A percentile compares a stretch with the other conserved stretches of the same genome.
Evolutionary conservation across 1,140 invertebrate genomes (phyloP).

Genomic region (Dinothrombium tinctorium): DNA sequence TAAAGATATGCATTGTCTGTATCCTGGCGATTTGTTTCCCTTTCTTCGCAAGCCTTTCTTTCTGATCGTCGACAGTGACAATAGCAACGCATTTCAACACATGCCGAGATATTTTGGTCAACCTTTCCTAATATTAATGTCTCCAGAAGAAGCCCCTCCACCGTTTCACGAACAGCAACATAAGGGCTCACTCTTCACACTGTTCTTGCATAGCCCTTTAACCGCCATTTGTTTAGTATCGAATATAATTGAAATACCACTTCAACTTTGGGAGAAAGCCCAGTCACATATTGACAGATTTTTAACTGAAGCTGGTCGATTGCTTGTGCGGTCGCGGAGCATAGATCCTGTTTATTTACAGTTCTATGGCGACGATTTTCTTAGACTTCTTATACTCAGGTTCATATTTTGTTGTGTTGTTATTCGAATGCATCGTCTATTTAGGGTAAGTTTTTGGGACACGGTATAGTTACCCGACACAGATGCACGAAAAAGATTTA

Average conservation of each 20-base stretch:
- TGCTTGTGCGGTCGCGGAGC: constrained; percentile 47
- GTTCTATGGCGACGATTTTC: constrained; percentile 83
- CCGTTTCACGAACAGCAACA: constrained; percentile 64
- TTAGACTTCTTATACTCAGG: constrained; percentile 57
- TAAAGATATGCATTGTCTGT: constrained; percentile 30
- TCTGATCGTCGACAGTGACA: constrained; percentile 81
- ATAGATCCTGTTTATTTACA: constrained; percentile 58
- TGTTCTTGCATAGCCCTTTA: constrained; percentile 80
- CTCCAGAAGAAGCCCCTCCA: constrained; percentile 62
- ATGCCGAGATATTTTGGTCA: constrained; percentile 79
- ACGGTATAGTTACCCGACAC: too few relatives aligned
- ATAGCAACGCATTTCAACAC: constrained; percentile 76
- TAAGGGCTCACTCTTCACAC: constrained; percentile 75
- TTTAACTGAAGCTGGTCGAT: constrained; percentile 57
- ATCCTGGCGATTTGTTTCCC: constrained; percentile 74
- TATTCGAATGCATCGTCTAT: constrained; percentile 52
- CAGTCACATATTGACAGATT: constrained; percentile 67
- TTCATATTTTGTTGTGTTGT: constrained; percentile 82
- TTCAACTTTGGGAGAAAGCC: constrained; percentile 68
- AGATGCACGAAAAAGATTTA: too few relatives aligned
- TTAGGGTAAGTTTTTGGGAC: constrained; percentile 31
- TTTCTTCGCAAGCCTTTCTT: constrained; percentile 77
- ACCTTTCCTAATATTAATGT: constrained; percentile 80
- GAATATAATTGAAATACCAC: constrained; percentile 57
- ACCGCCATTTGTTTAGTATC: constrained; percentile 79